Evolutionary conservation across 35 echinoderm and acorn worm genomes (phyloP), one percentile per base, ranked within the genome.

Genomic region (Lytechinus variegatus): DNA sequence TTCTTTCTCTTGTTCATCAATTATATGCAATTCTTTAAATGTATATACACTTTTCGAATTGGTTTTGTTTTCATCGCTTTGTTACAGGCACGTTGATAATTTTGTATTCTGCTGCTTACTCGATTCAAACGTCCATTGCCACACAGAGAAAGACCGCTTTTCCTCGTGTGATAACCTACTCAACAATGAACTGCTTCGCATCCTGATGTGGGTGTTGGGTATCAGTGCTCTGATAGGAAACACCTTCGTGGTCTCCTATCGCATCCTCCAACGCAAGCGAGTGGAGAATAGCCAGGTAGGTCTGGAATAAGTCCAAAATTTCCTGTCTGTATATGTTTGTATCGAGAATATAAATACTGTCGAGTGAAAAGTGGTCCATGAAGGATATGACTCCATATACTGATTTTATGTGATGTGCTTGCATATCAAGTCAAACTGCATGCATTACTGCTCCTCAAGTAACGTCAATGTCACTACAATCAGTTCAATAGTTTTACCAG

Each of bases 121-220:
- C 28, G 92, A 60, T 7, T 21, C 54, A 6, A 27, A 3, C 12
- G 27, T 66, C 4, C 14, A 95, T 3, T 96, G 96, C 57, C n/a
- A 95, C 9, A 87, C 97, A 21, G 60, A 89, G 54, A 5, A 54
- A 54, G 97, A 98, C 44, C 79, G 95, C 52, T 98, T 98, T 61
- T 98, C 97, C 0, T 96, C 96, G 2, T 98, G 97, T 87, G 60
- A 95, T 54, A 95, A 96, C 61, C 91, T 98, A 9, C 96, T 98
- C 52, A 55, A 95, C 12, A 87, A 97, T 10, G 8, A 19, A 1
- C 88, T 94, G 4, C 87, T 96, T 8, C 94, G 96, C 53, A 86
- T 97, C 1, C 96, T 95, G 33, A 95, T 98, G 29, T 98, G 97
- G 97, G 91, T 98, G 1, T 93, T 98, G 8, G 97, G 97, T 5